Conservation (phyloP, 2,113 vertebrate species). For the Corydoras maculifer region DNA sequence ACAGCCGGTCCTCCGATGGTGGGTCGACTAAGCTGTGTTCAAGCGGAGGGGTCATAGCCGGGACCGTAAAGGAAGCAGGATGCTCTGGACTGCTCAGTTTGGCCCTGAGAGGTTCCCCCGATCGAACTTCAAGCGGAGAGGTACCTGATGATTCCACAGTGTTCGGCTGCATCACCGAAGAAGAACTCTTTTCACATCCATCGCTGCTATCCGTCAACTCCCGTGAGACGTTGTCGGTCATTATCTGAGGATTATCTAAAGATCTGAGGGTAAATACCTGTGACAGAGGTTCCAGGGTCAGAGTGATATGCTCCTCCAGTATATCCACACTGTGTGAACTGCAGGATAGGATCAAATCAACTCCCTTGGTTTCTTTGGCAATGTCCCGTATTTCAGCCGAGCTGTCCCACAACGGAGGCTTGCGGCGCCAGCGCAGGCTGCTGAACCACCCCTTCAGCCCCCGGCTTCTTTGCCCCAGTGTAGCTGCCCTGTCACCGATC, state of each 20-base stretch:
- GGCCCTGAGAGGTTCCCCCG: slow-evolving; percentile 40
- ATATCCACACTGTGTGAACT: slow-evolving; percentile 68
- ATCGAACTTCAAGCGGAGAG: slow-evolving; percentile 46
- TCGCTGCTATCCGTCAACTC: slow-evolving; percentile 24
- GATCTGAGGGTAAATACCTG: slow-evolving; percentile 57
- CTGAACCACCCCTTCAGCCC: slow-evolving; percentile 83
- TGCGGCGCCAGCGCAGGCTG: slow-evolving; percentile 85
- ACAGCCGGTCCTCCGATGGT: slow-evolving; percentile 88
- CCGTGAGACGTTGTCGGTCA: slow-evolving; percentile 34
- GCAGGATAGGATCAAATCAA: slow-evolving; percentile 56
- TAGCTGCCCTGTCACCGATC: slow-evolving; percentile 63
- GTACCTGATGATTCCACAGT: slow-evolving; percentile 48
- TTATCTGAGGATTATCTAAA: slow-evolving; percentile 48
- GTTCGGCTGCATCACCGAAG: slow-evolving; percentile 36
- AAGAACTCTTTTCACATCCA: slow-evolving; percentile 1
- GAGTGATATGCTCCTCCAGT: slow-evolving; percentile 63
- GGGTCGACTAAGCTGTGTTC: slow-evolving; percentile 79
- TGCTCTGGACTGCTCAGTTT: slow-evolving; percentile 39
- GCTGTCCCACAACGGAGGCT: slow-evolving; percentile 63
- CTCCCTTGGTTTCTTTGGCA: slow-evolving; percentile 55
- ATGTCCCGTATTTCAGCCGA: slow-evolving; percentile 56
- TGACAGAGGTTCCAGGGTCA: slow-evolving; percentile 61
- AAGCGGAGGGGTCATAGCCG: slow-evolving; percentile 61
- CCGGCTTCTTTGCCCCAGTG: slow-evolving; percentile 74
- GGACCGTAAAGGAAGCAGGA: slow-evolving; percentile 38